A percentile compares a stretch with the other conserved stretches of the same genome.
Conservation (phyloP, 2,888 invertebrate species). For the Hirtodrosophila trivittata region DNA sequence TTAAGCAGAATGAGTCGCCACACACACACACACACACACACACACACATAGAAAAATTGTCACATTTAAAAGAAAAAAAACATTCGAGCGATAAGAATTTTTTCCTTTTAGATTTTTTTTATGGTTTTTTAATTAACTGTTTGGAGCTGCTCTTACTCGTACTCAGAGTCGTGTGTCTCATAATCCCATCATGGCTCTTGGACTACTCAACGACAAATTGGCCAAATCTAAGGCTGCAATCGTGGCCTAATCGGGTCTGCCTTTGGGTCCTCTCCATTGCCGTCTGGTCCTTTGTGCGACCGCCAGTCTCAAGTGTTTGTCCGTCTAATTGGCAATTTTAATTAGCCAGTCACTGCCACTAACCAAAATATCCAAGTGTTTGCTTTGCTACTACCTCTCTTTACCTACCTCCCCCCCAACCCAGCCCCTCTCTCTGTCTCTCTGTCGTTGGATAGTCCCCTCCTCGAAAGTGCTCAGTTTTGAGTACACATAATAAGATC, state of each 20-base stretch:
- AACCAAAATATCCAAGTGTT: constrained; percentile 40
- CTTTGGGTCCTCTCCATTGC: too few species aligned
- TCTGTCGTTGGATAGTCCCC: neutral
- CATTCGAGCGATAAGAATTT: constrained; percentile 59
- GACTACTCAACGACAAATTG: constrained; percentile 33
- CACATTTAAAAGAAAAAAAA: constrained; percentile 31
- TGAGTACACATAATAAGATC: constrained; percentile 41
- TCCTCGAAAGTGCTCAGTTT: constrained; percentile 3
- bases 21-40: constrained; percentile 22
- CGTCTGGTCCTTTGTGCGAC: constrained; percentile 18
- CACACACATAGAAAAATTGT: constrained; percentile 16
- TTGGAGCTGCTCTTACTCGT: constrained; percentile 15
- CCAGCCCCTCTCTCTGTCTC: neutral
- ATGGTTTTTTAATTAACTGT: constrained; percentile 76
- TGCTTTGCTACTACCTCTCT: constrained; percentile 12
- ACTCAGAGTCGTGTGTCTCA: constrained; percentile 8
- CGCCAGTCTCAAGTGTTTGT: constrained; percentile 65
- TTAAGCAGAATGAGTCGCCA: constrained; percentile 54
- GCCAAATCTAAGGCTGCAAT: constrained; percentile 39
- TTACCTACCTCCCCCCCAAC: too few species aligned
- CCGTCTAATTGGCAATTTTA: constrained; percentile 71
- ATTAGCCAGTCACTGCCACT: constrained; percentile 53
- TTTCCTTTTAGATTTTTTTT: constrained; percentile 39
- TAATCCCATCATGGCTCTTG: constrained; percentile 28
- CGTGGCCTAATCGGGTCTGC: constrained; percentile 34